These are phyloP conservation scores for Balearica regulorum DNA, from an alignment of 2,797 vertebrate species.

Conservation along the genomic window DNA sequence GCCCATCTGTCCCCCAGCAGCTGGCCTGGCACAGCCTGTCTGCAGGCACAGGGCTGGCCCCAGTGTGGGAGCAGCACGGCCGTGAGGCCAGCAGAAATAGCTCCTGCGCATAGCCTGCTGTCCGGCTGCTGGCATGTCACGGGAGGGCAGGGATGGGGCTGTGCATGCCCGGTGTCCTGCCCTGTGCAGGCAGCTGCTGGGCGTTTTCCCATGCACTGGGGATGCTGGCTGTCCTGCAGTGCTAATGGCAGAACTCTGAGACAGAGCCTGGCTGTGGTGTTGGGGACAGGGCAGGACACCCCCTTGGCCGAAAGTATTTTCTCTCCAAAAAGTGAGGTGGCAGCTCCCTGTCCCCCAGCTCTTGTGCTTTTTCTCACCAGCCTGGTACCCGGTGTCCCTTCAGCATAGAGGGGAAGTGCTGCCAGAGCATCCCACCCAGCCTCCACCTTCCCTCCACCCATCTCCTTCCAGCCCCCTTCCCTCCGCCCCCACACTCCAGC, in stretches of 20 bases:
- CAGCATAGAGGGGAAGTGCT: background rate
- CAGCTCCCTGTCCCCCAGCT: background rate
- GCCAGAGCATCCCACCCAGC: conserved; percentile 17
- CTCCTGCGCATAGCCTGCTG: rapidly evolving
- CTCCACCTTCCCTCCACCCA: background rate
- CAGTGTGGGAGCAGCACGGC: background rate
- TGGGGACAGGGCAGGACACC: background rate
- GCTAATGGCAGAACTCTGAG: background rate
- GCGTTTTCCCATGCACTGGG: rapidly evolving
- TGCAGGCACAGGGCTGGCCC: background rate
- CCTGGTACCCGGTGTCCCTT: background rate
- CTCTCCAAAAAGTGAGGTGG: background rate
- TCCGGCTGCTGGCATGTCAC: rapidly evolving
- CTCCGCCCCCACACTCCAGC: background rate
- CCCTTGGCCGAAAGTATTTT: background rate
- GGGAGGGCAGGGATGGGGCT: background rate
- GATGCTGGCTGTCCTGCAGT: background rate
- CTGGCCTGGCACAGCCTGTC: rapidly evolving
- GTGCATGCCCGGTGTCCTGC: background rate
- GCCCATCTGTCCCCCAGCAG: background rate
- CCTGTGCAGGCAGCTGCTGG: background rate
- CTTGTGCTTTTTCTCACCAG: background rate
- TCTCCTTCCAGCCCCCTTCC: background rate
- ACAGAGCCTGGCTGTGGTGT: background rate
- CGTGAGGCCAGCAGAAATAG: background rate